These are phyloP conservation scores for Sus cebifrons DNA, from an alignment of 2,797 vertebrate genomes.

Conservation along the genomic window DNA sequence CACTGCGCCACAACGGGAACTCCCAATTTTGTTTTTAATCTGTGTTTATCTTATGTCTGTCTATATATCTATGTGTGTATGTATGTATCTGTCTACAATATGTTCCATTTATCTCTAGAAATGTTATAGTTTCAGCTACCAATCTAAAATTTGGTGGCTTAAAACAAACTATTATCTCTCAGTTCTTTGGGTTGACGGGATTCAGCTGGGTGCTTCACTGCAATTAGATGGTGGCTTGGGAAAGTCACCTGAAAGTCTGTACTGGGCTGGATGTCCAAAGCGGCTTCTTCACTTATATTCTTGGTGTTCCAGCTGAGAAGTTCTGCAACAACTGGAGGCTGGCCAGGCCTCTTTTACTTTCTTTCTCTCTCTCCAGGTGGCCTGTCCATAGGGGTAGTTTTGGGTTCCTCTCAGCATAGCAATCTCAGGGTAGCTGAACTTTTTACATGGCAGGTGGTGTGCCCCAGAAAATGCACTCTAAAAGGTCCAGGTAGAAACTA, in stretches of 20 bases:
- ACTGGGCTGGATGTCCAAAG: neutral
- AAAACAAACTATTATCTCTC: constrained; percentile 49
- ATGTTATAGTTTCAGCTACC: constrained; percentile 14
- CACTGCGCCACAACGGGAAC: too few relatives aligned
- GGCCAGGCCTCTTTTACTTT: neutral
- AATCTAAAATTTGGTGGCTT: neutral
- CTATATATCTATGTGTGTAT: neutral
- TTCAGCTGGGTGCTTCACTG: neutral
- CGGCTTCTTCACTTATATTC: neutral
- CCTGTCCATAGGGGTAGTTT: neutral
- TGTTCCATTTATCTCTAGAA: constrained; percentile 51
- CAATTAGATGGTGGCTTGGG: neutral
- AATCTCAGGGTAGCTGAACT: neutral
- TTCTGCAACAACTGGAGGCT: neutral
- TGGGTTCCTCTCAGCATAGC: neutral
- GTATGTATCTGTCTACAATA: neutral
- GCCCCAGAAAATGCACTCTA: neutral
- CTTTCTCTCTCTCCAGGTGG: neutral
- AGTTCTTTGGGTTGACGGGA: neutral
- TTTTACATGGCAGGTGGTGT: neutral
- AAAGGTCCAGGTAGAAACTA: neutral
- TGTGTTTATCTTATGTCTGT: neutral
- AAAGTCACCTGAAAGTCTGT: neutral
- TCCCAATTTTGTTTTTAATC: neutral
- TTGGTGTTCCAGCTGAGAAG: neutral